phyloP scores from a whole-genome alignment of 2,113 vertebrate genomes.

The Microtus montanus region DNA sequence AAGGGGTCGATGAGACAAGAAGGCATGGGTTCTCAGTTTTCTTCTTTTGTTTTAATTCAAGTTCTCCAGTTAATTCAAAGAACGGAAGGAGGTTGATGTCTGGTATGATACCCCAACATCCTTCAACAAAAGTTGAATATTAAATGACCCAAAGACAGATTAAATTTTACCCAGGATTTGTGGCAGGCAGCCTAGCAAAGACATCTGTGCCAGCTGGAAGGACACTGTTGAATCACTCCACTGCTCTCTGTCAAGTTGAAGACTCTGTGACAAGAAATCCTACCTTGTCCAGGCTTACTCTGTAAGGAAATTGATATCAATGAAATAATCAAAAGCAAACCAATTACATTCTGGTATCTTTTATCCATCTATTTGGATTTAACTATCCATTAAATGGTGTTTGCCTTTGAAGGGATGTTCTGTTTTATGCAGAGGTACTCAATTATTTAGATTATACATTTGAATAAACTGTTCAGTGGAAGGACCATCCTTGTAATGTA shows the following conservation, averaged over 20 bases:
- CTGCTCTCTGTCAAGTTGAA: constrained; percentile 73
- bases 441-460: constrained; percentile 91
- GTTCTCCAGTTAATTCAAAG: neutral
- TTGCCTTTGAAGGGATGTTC: constrained; percentile 86
- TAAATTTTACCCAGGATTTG: neutral
- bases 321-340: constrained; percentile 89
- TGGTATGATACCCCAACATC: neutral
- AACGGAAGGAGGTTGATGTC: neutral
- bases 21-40: neutral
- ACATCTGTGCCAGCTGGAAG: neutral
- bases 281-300: constrained; percentile 82
- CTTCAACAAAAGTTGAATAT: neutral
- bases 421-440: constrained; percentile 87
- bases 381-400: constrained; percentile 87
- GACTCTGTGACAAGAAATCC: constrained; percentile 81
- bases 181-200: neutral
- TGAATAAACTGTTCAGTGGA: constrained; percentile 86
- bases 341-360: constrained; percentile 87
- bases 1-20: neutral
- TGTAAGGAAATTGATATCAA: constrained; percentile 87
- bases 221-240: constrained; percentile 61
- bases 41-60: neutral
- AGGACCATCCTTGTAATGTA: constrained; percentile 87
- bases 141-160: neutral
- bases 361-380: constrained; percentile 88